phyloP scores from a whole-genome alignment of 92 coral and sea anemone species.

The Anthopleura xanthogrammica region DNA sequence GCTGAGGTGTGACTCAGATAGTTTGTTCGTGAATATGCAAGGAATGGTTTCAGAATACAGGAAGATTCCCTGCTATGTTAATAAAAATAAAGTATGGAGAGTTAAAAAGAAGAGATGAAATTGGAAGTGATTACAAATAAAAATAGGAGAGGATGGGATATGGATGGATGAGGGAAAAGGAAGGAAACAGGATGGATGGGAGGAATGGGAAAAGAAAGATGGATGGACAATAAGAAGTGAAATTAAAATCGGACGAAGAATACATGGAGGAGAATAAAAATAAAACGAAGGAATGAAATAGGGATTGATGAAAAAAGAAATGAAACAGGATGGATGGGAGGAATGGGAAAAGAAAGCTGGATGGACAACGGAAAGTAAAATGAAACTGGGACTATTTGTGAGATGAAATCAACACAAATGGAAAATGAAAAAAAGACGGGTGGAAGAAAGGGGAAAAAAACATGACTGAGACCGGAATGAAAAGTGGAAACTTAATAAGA shows the following conservation, averaged over 20 bases:
- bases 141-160: not conserved
- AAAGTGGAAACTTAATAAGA: no score
- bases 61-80: not conserved
- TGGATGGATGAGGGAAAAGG: not conserved
- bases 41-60: not conserved
- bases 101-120: not conserved
- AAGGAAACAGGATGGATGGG: not conserved
- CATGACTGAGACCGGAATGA: not conserved
- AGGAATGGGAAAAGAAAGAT: not conserved
- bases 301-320: not conserved
- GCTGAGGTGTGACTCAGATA: not conserved
- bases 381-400: not conserved
- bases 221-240: not conserved
- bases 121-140: not conserved
- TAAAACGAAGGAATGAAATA: not conserved
- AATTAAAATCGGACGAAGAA: not conserved
- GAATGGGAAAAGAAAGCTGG: not conserved
- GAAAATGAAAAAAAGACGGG: no score
- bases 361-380: not conserved
- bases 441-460: not conserved
- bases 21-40: not conserved
- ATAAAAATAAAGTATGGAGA: not conserved
- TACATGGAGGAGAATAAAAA: not conserved
- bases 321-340: not conserved
- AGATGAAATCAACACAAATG: no score